Evolutionary conservation across 2,113 vertebrate species (phyloP).

Genomic region (Muntiacus muntjak): DNA sequence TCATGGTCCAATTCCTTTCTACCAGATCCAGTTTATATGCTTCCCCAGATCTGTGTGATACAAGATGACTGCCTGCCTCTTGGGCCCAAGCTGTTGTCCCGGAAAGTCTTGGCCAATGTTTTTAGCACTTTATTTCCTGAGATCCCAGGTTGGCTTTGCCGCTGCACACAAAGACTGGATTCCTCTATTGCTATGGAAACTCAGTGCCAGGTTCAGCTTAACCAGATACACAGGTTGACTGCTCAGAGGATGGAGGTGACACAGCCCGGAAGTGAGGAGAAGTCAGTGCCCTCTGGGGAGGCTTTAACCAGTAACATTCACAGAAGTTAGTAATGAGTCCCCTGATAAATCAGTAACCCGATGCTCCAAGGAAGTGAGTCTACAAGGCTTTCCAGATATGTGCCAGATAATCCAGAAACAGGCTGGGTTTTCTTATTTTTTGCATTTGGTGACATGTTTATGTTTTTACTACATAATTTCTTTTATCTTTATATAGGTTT

Average conservation of each 20-base stretch:
- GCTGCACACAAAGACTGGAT: not conserved
- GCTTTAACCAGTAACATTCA: not conserved
- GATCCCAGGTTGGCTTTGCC: not conserved
- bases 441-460: not conserved
- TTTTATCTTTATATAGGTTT: not conserved
- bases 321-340: not conserved
- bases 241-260: not conserved
- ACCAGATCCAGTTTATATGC: not conserved
- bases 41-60: not conserved
- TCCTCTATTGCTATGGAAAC: not conserved
- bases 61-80: not conserved
- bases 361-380: not conserved
- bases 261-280: not conserved
- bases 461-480: not conserved
- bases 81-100: not conserved
- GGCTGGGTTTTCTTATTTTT: not conserved
- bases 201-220: not conserved
- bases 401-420: fast-evolving
- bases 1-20: not conserved
- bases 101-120: not conserved
- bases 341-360: not conserved
- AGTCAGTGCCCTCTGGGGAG: fast-evolving
- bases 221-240: not conserved
- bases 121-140: not conserved
- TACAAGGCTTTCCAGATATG: not conserved